Conservation (phyloP, 1,140 invertebrate species). For the Drosophila orosa region DNA sequence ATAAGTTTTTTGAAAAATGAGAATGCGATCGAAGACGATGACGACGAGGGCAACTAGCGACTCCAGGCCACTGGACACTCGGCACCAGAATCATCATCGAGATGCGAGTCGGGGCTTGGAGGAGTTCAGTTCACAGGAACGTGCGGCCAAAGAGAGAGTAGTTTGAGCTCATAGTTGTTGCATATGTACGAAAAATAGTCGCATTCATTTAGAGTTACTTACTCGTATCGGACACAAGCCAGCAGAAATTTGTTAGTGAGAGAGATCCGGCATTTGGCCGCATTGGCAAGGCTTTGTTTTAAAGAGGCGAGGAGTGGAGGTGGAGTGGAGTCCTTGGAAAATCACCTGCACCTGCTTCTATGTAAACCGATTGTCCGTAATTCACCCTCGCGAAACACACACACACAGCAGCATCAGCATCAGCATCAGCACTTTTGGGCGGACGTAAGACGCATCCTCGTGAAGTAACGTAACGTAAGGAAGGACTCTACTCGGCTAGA, state of each 20-base stretch:
- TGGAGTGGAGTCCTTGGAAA: slow-evolving; percentile 18
- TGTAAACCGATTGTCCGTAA: slow-evolving; percentile 29
- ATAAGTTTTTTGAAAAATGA: slow-evolving; percentile 74
- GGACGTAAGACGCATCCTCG: slow-evolving; percentile 58
- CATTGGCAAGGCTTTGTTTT: slow-evolving; percentile 47
- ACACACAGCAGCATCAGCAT: slow-evolving; percentile 17
- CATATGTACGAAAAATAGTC: slow-evolving; percentile 43
- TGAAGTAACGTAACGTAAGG: slow-evolving; percentile 51
- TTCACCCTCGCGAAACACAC: slow-evolving; percentile 24
- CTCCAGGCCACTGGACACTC: not conserved
- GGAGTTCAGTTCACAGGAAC: slow-evolving; percentile 25
- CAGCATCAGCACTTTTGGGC: slow-evolving; percentile 42
- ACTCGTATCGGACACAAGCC: slow-evolving; percentile 16
- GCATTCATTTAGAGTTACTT: slow-evolving; percentile 55
- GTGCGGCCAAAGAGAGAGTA: slow-evolving; percentile 38
- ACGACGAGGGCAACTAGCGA: slow-evolving; percentile 17
- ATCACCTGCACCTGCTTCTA: slow-evolving; percentile 45
- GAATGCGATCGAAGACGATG: slow-evolving; percentile 17
- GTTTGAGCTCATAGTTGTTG: slow-evolving; percentile 35
- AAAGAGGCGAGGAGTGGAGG: slow-evolving; percentile 7
- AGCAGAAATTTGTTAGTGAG: slow-evolving; percentile 37
- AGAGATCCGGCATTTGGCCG: slow-evolving; percentile 29
- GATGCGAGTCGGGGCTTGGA: no score
- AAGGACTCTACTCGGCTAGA: slow-evolving; percentile 40
- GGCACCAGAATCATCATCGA: not conserved